Evolutionary conservation across 2,113 vertebrate species (phyloP).

Genomic region (Lasiurus cinereus): DNA sequence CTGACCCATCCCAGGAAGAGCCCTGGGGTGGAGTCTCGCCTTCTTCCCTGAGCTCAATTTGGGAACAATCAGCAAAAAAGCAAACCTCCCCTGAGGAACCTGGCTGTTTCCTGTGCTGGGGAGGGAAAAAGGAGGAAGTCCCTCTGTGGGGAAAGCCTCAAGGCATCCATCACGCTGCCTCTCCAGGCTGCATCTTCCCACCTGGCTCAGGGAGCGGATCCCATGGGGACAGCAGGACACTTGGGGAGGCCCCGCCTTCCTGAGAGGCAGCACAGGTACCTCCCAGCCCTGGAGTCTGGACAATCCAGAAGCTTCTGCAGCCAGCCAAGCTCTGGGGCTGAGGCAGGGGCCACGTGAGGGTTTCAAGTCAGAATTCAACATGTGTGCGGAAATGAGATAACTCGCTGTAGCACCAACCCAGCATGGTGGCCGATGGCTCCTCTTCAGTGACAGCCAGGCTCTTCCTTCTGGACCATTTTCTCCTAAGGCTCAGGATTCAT

Average conservation of each 20-base stretch:
- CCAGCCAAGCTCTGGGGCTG: background rate
- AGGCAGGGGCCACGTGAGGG: background rate
- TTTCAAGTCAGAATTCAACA: background rate
- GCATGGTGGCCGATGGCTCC: accelerated
- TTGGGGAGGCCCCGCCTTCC: background rate
- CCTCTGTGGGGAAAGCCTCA: background rate
- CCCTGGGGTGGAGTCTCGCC: background rate
- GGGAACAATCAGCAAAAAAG: background rate
- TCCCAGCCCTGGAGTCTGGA: background rate
- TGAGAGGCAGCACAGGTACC: background rate
- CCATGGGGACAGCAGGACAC: background rate
- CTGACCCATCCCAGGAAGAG: background rate
- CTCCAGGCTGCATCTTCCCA: background rate
- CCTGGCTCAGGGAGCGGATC: background rate
- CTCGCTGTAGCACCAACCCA: accelerated
- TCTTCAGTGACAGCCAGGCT: background rate
- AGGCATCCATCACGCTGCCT: background rate
- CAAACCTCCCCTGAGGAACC: background rate
- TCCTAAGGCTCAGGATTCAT: background rate
- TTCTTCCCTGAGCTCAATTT: background rate
- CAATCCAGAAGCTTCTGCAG: background rate
- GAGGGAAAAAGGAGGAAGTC: conserved; percentile 57
- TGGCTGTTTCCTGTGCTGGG: conserved; percentile 58
- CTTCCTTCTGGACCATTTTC: background rate
- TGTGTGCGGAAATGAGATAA: accelerated